These are phyloP conservation scores for Triops cancriformis DNA, from an alignment of 1,140 invertebrate genomes.

Conservation along the genomic window DNA sequence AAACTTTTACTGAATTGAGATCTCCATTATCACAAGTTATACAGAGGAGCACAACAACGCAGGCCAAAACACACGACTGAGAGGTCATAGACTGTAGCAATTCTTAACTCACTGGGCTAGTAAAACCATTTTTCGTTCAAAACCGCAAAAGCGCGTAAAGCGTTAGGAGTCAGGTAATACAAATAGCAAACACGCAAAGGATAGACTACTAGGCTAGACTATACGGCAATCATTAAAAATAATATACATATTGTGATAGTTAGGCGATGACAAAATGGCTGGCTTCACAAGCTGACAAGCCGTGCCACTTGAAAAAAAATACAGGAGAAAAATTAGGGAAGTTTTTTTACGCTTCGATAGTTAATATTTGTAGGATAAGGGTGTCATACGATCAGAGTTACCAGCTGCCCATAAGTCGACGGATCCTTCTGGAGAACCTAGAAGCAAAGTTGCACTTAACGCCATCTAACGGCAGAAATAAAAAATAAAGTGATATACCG, in stretches of 20 bases:
- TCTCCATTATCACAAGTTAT: conserved; percentile 3
- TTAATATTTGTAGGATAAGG: neutral
- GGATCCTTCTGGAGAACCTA: neutral
- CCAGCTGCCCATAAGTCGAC: neutral
- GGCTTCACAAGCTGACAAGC: too few species aligned
- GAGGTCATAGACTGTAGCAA: too few species aligned
- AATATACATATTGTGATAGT: too few species aligned
- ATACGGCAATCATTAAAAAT: too few species aligned
- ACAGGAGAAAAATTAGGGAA: neutral
- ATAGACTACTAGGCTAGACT: neutral
- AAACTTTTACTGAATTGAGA: neutral
- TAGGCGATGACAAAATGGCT: too few species aligned
- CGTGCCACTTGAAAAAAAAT: too few species aligned
- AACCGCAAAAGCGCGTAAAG: neutral
- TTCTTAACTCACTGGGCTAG: too few species aligned
- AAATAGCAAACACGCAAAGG: neutral
- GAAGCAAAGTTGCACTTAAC: neutral
- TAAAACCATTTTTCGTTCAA: neutral
- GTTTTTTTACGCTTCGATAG: neutral
- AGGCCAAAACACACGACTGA: neutral
- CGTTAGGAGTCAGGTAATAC: neutral
- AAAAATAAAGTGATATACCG: neutral
- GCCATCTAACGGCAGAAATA: too few species aligned
- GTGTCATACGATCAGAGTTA: neutral
- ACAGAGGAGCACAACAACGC: neutral